Base-by-base conservation (phyloP, 2,113 vertebrate genomes). In the Eurypyga helias region DNA sequence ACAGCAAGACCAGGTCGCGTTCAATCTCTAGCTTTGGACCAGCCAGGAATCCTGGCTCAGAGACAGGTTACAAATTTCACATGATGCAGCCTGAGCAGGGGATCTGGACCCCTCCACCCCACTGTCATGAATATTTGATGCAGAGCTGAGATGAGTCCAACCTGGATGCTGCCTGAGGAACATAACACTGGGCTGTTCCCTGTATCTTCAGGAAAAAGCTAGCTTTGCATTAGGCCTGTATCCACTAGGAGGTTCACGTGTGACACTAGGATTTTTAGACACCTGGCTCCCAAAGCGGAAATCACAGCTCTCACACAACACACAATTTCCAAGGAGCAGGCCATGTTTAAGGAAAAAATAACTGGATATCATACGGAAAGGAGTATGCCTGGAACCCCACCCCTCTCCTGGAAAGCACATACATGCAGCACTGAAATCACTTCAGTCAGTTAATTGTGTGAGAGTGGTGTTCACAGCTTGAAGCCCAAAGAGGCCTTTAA, bases 1-100 rank as follows among this genome's bases (percentile, higher is more conserved):
- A 76, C 33, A 69, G 34, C 0, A 0, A 95, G 70, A 71, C n/a
- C 24, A 31, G 31, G 41, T 70, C n/a, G 6, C 0, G 0, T 58
- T 80, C 72, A 93, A n/a, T n/a, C 28, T 89, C 54, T 17, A 73
- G 58, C 31, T 92, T 49, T 66, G 18, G n/a, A 66, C 81, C 54
- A 77, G 17, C 25, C 58, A 73, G 67, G 54, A 92, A 81, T 58
- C 43, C 34, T 46, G n/a, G 58, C 51, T 83, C 28, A 78, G 36
- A 58, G n/a, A 38, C 0, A 0, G 4, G 15, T 54, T 34, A 84
- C 13, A 67, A 48, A 85, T 58, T 67, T 38, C 51, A 79, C 13
- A 20, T 1, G 3, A 62, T 19, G 25, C 23, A 28, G 23, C 38
- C 20, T 67, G 33, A 81, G 49, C 58, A 66, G n/a, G n/a, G 16